A percentile compares a stretch with the other conserved stretches of the same genome.
Conservation (phyloP, 2,888 invertebrate species). For the Eristalis intricaria region DNA sequence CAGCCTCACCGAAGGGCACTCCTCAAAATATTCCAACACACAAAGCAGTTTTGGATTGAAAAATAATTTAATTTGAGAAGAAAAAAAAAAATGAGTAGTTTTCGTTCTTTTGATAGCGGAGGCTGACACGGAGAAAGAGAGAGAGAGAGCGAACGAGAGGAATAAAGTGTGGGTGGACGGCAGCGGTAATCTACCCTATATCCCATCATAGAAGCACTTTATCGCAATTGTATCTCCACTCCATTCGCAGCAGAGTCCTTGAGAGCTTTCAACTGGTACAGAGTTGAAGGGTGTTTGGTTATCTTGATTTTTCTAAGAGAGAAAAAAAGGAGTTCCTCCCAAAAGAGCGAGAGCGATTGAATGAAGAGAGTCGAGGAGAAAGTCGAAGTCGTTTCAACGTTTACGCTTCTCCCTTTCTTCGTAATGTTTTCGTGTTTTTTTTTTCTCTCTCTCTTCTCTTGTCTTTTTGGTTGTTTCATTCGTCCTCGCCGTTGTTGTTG, state of each 20-base stretch:
- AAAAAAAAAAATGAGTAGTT: slow-evolving; percentile 18
- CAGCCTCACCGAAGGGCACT: not conserved
- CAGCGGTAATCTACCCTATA: not conserved
- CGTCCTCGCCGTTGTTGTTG: not conserved
- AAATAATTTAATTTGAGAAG: slow-evolving; percentile 34
- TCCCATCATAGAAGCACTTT: slow-evolving; percentile 7
- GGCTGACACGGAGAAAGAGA: not conserved
- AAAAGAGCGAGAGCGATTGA: slow-evolving; percentile 28
- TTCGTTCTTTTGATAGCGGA: slow-evolving; percentile 10
- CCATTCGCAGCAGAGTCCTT: slow-evolving; percentile 39
- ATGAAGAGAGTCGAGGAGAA: slow-evolving; percentile 33
- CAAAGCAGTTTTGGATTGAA: slow-evolving; percentile 21
- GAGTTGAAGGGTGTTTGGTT: not conserved
- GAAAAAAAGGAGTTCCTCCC: slow-evolving; percentile 40
- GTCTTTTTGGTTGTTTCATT: not conserved
- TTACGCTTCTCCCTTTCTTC: not conserved
- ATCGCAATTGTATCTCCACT: slow-evolving; percentile 16
- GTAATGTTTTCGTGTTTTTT: not conserved
- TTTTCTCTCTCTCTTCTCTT: not conserved
- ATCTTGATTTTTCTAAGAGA: not conserved
- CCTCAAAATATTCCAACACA: slow-evolving; percentile 9
- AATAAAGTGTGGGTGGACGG: not conserved
- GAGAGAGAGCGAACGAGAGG: not conserved
- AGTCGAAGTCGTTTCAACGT: not conserved
- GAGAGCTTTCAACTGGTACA: slow-evolving; percentile 45